These are phyloP conservation scores for Callionymus lyra DNA, from an alignment of 2,113 vertebrate genomes.

Conservation along the genomic window DNA sequence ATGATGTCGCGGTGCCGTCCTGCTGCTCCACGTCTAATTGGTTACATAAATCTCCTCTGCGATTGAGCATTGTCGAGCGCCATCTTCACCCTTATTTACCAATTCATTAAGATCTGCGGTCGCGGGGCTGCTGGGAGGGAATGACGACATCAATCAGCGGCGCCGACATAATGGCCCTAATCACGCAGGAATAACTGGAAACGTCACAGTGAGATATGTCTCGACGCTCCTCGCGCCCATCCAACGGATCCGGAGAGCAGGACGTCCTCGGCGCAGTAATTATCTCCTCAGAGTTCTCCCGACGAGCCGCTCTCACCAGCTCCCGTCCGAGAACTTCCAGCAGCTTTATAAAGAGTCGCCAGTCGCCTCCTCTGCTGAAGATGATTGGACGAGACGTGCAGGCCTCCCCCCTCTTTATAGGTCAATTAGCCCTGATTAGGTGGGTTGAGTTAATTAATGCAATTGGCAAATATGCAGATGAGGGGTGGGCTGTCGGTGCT, in stretches of 20 bases:
- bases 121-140: conserved; percentile 93
- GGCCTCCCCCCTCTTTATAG: conserved; percentile 78
- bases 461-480: conserved; percentile 74
- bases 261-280: conserved; percentile 62
- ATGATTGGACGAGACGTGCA: conserved; percentile 77
- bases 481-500: conserved; percentile 63
- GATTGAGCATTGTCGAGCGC: conserved; percentile 99
- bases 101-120: conserved; percentile 99
- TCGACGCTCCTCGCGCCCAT: conserved; percentile 60
- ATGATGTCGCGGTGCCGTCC: conserved; percentile 68
- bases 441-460: conserved; percentile 78
- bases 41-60: conserved; percentile 99
- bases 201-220: conserved; percentile 99
- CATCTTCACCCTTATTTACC: conserved; percentile 99
- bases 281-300: conserved; percentile 68
- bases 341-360: conserved; percentile 17
- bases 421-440: conserved; percentile 86
- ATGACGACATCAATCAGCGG: conserved; percentile 99
- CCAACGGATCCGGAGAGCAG: conserved; percentile 31
- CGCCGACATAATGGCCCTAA: conserved; percentile 99
- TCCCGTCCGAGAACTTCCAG: too few species aligned
- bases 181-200: conserved; percentile 99
- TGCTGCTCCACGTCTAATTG: conserved; percentile 98
- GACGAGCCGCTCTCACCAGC: background rate
- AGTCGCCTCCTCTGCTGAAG: conserved; percentile 68